Percentiles rank a stretch among this genome's conserved stretches.
phyloP scores from a whole-genome alignment of 2,797 vertebrate genomes.

The Synanceia verrucosa region DNA sequence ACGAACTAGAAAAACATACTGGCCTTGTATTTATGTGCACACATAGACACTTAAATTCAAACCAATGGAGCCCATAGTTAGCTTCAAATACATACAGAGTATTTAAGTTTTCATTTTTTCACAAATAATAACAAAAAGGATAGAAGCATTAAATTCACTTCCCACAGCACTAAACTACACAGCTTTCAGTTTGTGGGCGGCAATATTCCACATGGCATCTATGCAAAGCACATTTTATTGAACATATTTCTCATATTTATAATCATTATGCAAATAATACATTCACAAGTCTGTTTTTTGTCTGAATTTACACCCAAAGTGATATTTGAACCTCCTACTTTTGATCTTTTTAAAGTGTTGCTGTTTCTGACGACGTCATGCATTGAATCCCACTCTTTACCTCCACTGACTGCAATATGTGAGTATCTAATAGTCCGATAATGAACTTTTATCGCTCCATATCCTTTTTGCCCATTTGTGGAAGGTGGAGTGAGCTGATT shows the following conservation, averaged over 20 bases:
- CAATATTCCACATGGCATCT: too few species aligned
- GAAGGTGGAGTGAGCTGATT: not conserved
- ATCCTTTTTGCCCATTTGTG: not conserved
- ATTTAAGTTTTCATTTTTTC: not conserved
- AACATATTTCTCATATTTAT: too few species aligned
- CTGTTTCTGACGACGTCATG: too few species aligned
- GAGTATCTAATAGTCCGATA: not conserved
- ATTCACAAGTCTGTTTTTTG: not conserved
- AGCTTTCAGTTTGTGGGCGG: not conserved
- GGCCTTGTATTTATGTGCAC: not conserved
- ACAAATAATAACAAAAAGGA: not conserved
- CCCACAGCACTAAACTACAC: not conserved
- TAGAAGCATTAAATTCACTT: not conserved
- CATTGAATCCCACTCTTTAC: too few species aligned
- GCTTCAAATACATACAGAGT: not conserved
- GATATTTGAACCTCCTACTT: too few species aligned
- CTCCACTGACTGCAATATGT: too few species aligned
- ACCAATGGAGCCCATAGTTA: not conserved
- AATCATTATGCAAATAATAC: not conserved
- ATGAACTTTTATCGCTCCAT: not conserved
- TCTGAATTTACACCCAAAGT: not conserved
- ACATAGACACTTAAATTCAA: not conserved
- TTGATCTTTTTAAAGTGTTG: too few species aligned
- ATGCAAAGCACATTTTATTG: too few species aligned
- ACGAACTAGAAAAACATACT: not conserved